A percentile compares a stretch with the other conserved stretches of the same genome.
Conservation (phyloP, 2,888 invertebrate genomes). For the Drosophila antonietae region DNA sequence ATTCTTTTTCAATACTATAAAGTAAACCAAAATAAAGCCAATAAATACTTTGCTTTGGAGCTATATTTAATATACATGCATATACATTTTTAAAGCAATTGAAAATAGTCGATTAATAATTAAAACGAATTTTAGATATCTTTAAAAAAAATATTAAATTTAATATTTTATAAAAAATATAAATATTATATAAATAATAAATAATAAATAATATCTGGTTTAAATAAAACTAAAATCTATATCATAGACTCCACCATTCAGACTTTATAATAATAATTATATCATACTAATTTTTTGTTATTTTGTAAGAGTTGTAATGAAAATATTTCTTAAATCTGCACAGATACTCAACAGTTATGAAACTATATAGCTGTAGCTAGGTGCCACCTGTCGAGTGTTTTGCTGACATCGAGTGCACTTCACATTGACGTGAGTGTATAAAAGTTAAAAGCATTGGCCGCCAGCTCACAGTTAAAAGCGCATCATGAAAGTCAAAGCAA, state of each 20-base stretch:
- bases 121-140: too few species aligned
- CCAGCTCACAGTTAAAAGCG: conserved; percentile 35
- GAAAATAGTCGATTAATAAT: too few species aligned
- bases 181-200: too few species aligned
- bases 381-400: conserved; percentile 33
- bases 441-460: conserved; percentile 48
- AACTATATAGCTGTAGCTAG: conserved; percentile 7
- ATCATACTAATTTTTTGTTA: too few species aligned
- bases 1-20: not conserved
- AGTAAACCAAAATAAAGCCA: not conserved
- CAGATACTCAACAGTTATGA: conserved; percentile 17
- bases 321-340: not conserved
- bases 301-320: not conserved
- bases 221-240: too few species aligned
- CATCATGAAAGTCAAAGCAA: conserved; percentile 56
- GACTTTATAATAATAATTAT: not conserved
- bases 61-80: too few species aligned
- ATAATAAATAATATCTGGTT: too few species aligned
- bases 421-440: conserved; percentile 45
- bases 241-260: not conserved
- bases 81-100: too few species aligned
- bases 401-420: conserved; percentile 47
- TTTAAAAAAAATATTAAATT: too few species aligned
- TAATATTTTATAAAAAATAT: too few species aligned
- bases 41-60: not conserved